Base-by-base conservation (phyloP, 2,888 invertebrate genomes). In the Agrotis puta region DNA sequence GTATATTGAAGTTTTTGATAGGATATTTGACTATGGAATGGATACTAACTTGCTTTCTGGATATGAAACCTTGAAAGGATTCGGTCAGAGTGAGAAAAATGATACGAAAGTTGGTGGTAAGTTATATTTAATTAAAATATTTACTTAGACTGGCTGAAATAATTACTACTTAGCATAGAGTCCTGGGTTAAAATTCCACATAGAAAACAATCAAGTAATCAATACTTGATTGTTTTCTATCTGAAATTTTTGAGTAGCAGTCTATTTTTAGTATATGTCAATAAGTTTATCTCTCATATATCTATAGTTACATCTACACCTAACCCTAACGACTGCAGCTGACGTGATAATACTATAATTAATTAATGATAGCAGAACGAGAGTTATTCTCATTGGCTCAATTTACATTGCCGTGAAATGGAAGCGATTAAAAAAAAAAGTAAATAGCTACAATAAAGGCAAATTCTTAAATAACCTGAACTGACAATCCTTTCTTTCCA, bases 1-100 rank as follows among this genome's bases (percentile, higher is more conserved):
- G 24, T 96, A 95, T 70, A 95, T 95, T 57, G 95, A 96, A 16
- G 73, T 94, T 56, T 95, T 96, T 89, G 96, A 96, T 78, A 91
- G 92, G 58, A 94, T 96, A 74, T 95, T 95, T 86, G 94, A 95
- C 74, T 95, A 94, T 80, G 96, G 96, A 0, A 95, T 94, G 93
- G 94, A 95, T 68, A 86, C 85, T 0, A 90, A 89, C 43, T 85
- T 95, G 51, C 81, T 96, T 0, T 85, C 89, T 3, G 93, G 92
- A 0, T 92, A 92, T 82, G 90, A 92, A 51, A 67, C 22, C 0
- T 50, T 64, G 7, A 90, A 88, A 54, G 47, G 77, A 13, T 57
- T 24, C 7, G 27, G 39, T 7, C 58, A 74, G 18, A 85, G 64
- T 66, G 69, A 82, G 27, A 77, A 82, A 16, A 78, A 48, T 61